A percentile compares a stretch with the other conserved stretches of the same genome.
Conservation (phyloP, 30 jellyfish, hydroid and myxozoan genomes). For the Pseudorhiza aurosa region DNA sequence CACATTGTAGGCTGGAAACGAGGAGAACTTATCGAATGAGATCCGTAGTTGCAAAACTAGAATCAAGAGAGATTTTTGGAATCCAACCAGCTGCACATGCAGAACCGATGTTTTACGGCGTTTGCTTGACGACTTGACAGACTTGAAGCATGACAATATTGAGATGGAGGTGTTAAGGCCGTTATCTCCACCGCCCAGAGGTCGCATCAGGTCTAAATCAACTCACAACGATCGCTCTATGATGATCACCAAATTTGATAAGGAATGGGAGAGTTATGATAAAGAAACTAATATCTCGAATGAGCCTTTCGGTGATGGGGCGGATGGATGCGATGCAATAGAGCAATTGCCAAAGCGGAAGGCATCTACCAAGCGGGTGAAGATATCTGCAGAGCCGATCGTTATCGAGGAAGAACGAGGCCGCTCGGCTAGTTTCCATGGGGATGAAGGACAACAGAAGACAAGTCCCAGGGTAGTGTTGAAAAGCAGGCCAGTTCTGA, state of each 20-base stretch:
- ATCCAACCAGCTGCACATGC: constrained; percentile 50
- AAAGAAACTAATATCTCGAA: background rate
- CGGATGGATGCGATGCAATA: constrained; percentile 7
- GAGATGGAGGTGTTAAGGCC: background rate
- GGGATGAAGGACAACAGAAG: background rate
- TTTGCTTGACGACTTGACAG: constrained; percentile 55
- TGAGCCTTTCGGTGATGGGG: background rate
- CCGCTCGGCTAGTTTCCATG: background rate
- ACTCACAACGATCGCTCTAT: constrained; percentile 53
- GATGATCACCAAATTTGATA: constrained; percentile 23
- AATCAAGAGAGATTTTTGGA: constrained; percentile 65
- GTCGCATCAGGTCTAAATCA: constrained; percentile 49
- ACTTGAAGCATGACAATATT: constrained; percentile 18
- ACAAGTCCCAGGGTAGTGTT: constrained; percentile 13
- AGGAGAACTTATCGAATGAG: constrained; percentile 44
- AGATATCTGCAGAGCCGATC: constrained; percentile 35
- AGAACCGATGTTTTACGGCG: constrained; percentile 59
- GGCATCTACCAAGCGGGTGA: constrained; percentile 56
- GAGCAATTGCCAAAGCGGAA: constrained; percentile 2
- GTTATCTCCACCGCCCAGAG: constrained; percentile 45
- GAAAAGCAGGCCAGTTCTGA: constrained; percentile 48
- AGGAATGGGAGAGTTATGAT: constrained; percentile 63
- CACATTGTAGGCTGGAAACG: constrained; percentile 30
- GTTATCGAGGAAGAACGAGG: constrained; percentile 28
- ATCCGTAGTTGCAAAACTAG: constrained; percentile 67